Percentiles rank a stretch among this genome's conserved stretches.
Evolutionary conservation across 2,888 invertebrate species (phyloP).

Genomic region (Plusia festucae): DNA sequence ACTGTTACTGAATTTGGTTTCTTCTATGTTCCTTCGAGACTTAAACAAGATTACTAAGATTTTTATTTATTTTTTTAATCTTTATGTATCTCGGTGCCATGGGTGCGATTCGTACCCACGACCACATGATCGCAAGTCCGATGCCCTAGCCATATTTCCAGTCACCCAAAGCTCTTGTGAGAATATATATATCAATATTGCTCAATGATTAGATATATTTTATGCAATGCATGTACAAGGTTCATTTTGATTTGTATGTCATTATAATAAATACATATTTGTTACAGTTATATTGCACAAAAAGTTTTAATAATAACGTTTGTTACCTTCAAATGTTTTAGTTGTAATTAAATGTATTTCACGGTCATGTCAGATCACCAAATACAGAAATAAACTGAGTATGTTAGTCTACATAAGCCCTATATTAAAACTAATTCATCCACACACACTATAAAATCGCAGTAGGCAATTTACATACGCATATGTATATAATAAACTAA

Average conservation of each 20-base stretch:
- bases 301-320: neutral
- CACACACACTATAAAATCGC: neutral
- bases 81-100: too few species aligned
- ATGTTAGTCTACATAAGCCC: neutral
- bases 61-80: too few species aligned
- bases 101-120: too few species aligned
- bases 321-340: neutral
- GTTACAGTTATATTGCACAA: neutral
- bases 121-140: too few species aligned
- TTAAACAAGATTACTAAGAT: too few species aligned
- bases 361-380: neutral
- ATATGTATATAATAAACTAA: neutral
- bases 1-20: too few species aligned
- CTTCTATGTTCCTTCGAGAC: too few species aligned
- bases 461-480: neutral
- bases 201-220: neutral
- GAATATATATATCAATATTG: neutral
- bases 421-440: neutral
- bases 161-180: neutral
- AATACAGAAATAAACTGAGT: neutral
- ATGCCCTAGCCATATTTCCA: too few species aligned
- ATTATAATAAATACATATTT: neutral
- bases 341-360: neutral
- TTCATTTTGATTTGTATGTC: neutral
- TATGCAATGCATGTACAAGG: neutral